Conservation (phyloP, 64 coral and sea anemone species). For the Hydrozoanthus tunicans region DNA sequence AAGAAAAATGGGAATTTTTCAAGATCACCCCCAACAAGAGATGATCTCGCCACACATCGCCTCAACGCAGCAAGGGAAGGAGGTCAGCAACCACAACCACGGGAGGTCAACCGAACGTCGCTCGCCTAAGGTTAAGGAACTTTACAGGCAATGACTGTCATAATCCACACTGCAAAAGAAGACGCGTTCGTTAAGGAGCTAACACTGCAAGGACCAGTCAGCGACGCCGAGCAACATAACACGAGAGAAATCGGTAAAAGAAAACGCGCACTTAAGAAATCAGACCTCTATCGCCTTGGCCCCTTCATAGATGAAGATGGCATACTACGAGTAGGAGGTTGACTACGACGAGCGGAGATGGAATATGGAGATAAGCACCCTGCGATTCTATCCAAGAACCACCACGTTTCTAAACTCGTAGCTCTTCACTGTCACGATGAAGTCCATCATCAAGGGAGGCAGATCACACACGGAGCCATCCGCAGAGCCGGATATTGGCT, state of each 20-base stretch:
- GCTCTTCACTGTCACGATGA: background rate
- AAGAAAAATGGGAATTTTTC: background rate
- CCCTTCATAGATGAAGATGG: background rate
- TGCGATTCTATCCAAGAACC: background rate
- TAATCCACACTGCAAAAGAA: constrained; percentile 6
- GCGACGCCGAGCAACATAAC: background rate
- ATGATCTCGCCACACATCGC: constrained; percentile 54
- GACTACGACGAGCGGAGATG: background rate
- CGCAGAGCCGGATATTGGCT: background rate
- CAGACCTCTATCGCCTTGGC: background rate
- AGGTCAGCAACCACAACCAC: background rate
- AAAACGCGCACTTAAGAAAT: background rate
- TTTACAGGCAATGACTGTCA: background rate
- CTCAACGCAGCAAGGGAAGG: constrained; percentile 5
- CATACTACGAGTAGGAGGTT: background rate
- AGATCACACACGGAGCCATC: background rate
- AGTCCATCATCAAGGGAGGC: background rate
- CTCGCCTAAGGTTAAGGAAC: constrained; percentile 1
- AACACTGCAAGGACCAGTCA: background rate
- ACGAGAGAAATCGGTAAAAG: background rate
- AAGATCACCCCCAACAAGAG: constrained; percentile 4
- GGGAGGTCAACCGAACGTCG: background rate
- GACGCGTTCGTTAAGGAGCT: background rate
- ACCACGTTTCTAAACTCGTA: background rate
- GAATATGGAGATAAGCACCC: background rate